phyloP scores from a whole-genome alignment of 2,797 vertebrate genomes.

The Phoebastria nigripes region DNA sequence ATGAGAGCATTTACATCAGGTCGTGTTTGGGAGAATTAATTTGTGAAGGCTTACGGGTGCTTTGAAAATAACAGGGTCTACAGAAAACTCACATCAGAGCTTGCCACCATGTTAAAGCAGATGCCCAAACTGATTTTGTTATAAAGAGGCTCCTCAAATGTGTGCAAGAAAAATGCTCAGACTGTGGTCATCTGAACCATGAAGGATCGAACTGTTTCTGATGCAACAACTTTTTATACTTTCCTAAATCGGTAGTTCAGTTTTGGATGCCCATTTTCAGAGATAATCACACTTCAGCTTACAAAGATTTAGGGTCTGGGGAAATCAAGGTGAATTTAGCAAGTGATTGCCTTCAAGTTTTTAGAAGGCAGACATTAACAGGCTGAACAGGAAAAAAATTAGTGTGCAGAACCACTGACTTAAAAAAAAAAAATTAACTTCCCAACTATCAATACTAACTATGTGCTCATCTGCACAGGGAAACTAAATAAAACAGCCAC shows the following conservation, averaged over 20 bases:
- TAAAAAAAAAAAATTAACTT: neutral
- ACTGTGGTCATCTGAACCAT: neutral
- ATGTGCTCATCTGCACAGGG: neutral
- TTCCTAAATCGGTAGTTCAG: neutral
- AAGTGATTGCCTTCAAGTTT: neutral
- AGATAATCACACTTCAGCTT: too few species aligned
- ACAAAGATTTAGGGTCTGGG: neutral
- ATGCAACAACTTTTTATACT: neutral
- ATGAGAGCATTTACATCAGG: neutral
- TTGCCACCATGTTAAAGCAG: neutral
- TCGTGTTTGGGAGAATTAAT: neutral
- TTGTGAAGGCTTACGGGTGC: neutral
- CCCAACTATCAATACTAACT: rapidly evolving
- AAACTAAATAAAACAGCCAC: rapidly evolving
- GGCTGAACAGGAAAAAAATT: neutral
- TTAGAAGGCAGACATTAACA: neutral
- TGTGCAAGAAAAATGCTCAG: neutral
- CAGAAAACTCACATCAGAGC: neutral
- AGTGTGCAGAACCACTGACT: neutral
- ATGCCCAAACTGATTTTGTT: neutral
- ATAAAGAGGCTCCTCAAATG: neutral
- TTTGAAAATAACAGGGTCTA: neutral
- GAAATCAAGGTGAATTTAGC: neutral
- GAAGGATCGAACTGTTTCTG: neutral
- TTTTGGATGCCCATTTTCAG: neutral